Evolutionary conservation across 2,113 vertebrate species (phyloP), one percentile per base, ranked within the genome.

Genomic region (Gallinago paraguaiae): DNA sequence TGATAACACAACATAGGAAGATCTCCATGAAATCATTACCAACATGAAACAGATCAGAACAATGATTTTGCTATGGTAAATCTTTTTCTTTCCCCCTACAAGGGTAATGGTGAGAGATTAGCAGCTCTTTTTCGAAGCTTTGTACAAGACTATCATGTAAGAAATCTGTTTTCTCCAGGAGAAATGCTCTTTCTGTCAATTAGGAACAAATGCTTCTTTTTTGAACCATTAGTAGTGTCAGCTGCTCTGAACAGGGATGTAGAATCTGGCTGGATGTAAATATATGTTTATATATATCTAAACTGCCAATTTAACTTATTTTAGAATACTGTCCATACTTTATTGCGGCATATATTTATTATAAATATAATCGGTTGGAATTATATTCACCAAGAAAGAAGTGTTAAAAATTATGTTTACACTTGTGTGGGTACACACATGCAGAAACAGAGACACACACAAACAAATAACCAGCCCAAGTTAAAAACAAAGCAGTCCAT

Each of bases 1-100:
- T 99, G 88, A 60, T 4, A 95, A 95, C 45, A 93, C 37, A 76
- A 72, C 3, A 95, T 13, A 90, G 90, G 90, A 91, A 91, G 90
- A 88, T 37, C 68, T 54, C n/a, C 56, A 87, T 30, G 30, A 59
- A 96, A 93, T 90, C 56, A 75, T 53, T 74, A 61, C 43, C 78
- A 92, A 81, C 92, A 89, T 83, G 57, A 95, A 97, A 92, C 4
- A 22, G 35, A 74, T 23, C 2, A 6, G 60, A 57, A 46, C 63
- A 77, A 63, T 1, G 6, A 33, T 86, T 88, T 65, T 77, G 35
- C 22, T 39, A n/a, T 25, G 11, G 6, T 10, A 82, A 76, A 5
- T 65, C 46, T 68, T 45, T 69, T 90, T 69, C 51, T 54, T 74
- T 33, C 81, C 2, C 11, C 27, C 33, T 48, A 57, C 17, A 75